Conservation (phyloP, 2,797 vertebrate genomes). For the Heteromormyrus szaboi region DNA sequence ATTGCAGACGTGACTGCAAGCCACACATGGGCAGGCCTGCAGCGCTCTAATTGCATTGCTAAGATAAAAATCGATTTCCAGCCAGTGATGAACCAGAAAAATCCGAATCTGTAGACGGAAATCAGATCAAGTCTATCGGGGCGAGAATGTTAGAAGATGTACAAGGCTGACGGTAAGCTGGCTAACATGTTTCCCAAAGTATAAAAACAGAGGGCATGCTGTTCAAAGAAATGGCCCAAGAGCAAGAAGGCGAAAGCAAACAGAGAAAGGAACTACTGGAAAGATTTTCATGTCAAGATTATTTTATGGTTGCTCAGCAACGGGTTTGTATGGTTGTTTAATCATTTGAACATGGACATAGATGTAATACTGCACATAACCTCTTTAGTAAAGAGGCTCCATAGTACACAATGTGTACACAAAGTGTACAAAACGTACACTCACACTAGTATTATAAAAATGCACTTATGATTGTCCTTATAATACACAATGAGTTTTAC, state of each 20-base stretch:
- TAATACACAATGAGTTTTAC: neutral
- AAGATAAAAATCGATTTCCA: neutral
- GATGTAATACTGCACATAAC: neutral
- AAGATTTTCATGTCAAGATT: neutral
- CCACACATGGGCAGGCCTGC: neutral
- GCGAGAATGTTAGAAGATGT: conserved; percentile 9
- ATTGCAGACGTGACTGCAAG: neutral
- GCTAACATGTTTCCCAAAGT: neutral
- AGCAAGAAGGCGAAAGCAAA: neutral
- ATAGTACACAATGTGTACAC: neutral
- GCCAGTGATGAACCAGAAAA: neutral
- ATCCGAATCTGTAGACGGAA: neutral
- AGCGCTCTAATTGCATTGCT: neutral
- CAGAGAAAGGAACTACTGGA: neutral
- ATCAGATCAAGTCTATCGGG: neutral
- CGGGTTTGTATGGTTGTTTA: neutral
- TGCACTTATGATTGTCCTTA: neutral
- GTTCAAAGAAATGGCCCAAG: neutral
- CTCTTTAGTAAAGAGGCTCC: neutral
- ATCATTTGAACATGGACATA: neutral
- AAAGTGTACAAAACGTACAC: neutral
- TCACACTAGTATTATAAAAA: neutral
- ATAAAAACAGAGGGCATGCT: neutral
- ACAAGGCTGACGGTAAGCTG: neutral
- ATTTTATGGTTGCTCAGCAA: neutral